phyloP scores from a whole-genome alignment of 2,797 vertebrate genomes.

The Dendrocincla fuliginosa region DNA sequence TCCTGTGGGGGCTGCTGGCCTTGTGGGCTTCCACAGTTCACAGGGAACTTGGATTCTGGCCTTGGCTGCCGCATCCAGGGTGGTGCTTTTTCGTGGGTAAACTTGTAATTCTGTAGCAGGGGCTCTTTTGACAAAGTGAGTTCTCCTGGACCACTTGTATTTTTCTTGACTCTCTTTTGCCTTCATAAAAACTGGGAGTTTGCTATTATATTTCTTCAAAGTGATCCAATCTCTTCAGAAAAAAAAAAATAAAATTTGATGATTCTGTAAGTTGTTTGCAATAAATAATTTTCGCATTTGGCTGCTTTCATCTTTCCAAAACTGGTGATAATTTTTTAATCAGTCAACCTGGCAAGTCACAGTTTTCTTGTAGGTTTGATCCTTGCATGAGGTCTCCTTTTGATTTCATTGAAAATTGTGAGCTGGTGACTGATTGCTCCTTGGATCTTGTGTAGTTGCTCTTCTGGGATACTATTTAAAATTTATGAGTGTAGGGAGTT shows the following conservation, averaged over 20 bases:
- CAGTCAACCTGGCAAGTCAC: background rate
- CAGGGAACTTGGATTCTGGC: background rate
- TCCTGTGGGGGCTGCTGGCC: background rate
- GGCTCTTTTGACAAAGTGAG: background rate
- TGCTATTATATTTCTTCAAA: background rate
- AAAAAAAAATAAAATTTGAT: background rate
- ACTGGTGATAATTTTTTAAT: background rate
- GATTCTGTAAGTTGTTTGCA: fast-evolving
- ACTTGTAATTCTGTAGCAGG: background rate
- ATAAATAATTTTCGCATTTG: background rate
- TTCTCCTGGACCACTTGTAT: background rate
- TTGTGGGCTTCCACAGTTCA: fast-evolving
- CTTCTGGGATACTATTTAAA: background rate
- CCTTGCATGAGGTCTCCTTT: background rate
- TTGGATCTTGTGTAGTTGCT: background rate
- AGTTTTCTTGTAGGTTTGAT: background rate
- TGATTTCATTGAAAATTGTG: background rate
- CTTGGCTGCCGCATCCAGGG: background rate
- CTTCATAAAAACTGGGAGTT: background rate
- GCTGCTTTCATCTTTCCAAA: background rate
- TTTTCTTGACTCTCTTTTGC: background rate
- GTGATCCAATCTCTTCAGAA: background rate
- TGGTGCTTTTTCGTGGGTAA: background rate
- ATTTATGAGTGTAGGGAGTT: background rate
- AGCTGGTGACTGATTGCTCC: fast-evolving